Evolutionary conservation across 1,140 invertebrate species (phyloP).

Genomic region (Drosophila nigrodunni): DNA sequence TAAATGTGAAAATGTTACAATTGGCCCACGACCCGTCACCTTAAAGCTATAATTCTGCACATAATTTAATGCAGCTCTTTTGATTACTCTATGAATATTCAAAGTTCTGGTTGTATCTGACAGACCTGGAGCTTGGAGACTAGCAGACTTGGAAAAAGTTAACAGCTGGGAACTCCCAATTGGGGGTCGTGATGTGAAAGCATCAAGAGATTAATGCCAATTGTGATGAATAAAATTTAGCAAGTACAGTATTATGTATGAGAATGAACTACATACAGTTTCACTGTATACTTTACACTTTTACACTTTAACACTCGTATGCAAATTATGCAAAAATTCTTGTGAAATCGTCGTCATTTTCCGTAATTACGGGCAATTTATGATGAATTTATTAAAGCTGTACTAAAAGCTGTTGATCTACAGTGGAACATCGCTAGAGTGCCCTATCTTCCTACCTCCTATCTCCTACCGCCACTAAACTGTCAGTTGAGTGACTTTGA

Average conservation of each 20-base stretch:
- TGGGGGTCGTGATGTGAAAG: constrained; percentile 52
- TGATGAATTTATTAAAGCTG: constrained; percentile 72
- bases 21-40: constrained; percentile 60
- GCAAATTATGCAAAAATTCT: constrained; percentile 71
- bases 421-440: constrained; percentile 45
- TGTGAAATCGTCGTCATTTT: constrained; percentile 74
- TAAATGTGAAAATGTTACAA: constrained; percentile 53
- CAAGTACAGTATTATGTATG: constrained; percentile 11
- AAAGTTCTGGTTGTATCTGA: constrained; percentile 43
- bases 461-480: too few relatives aligned
- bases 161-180: constrained; percentile 60
- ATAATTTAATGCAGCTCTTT: constrained; percentile 68
- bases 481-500: constrained; percentile 11
- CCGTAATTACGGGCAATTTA: constrained; percentile 78
- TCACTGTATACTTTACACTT: neutral
- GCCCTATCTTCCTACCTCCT: constrained; percentile 24
- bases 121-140: too few relatives aligned
- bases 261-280: neutral
- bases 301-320: constrained; percentile 19
- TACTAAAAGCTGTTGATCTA: constrained; percentile 32
- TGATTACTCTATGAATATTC: constrained; percentile 78
- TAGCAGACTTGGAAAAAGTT: constrained; percentile 46
- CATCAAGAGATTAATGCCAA: constrained; percentile 54
- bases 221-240: neutral
- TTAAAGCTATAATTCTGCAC: constrained; percentile 64